phyloP scores from a whole-genome alignment of 2,888 invertebrate genomes.

The Scaptomyza polygonia region DNA sequence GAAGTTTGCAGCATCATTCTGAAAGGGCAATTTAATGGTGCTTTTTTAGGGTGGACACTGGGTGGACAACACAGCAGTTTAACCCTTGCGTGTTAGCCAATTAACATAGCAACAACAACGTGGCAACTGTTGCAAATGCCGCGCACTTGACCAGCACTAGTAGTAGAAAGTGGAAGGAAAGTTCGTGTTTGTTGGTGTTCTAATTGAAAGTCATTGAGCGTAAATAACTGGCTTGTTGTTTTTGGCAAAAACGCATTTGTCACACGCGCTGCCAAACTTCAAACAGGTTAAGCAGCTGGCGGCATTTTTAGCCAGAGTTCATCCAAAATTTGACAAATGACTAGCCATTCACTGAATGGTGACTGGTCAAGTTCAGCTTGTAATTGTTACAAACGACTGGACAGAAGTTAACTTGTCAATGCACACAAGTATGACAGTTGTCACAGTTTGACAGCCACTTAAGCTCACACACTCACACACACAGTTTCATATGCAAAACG shows the following conservation, averaged over 20 bases:
- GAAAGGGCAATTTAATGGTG: constrained; percentile 30
- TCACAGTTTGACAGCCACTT: constrained; percentile 35
- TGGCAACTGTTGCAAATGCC: constrained; percentile 15
- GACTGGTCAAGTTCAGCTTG: constrained; percentile 52
- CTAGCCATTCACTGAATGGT: constrained; percentile 26
- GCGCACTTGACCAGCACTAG: constrained; percentile 49
- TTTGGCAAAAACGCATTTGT: constrained; percentile 54
- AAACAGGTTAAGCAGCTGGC: constrained; percentile 73
- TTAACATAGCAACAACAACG: constrained; percentile 60
- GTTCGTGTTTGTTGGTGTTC: constrained; percentile 29
- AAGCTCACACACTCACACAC: not conserved
- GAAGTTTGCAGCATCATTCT: constrained; percentile 63
- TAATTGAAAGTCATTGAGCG: constrained; percentile 79
- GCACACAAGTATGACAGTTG: constrained; percentile 70
- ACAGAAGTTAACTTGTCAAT: constrained; percentile 51
- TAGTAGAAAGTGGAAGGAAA: constrained; percentile 11
- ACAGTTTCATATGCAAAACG: constrained; percentile 40
- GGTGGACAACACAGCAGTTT: constrained; percentile 36
- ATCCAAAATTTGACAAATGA: constrained; percentile 67
- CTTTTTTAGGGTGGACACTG: constrained; percentile 22
- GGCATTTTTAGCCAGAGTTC: constrained; percentile 33
- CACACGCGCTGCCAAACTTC: constrained; percentile 40
- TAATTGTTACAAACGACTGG: constrained; percentile 59
- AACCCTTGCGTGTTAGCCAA: constrained; percentile 70
- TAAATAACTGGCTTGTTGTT: constrained; percentile 54